Base-by-base conservation (phyloP, 2,797 vertebrate genomes). In the Sebastes hubbsi region DNA sequence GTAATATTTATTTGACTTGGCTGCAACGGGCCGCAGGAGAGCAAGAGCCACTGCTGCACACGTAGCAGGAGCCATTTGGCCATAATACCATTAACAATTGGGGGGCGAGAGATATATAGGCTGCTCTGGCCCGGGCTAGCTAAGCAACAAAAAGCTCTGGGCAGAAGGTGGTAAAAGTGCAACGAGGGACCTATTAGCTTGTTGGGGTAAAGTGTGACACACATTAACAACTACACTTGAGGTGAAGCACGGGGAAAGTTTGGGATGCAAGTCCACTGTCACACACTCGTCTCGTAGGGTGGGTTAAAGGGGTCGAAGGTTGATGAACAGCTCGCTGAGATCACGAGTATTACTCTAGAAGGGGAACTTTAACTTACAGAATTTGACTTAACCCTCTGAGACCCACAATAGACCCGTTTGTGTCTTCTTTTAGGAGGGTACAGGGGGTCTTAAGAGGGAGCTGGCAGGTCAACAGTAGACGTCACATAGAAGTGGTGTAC, bases 1-100 rank as follows among this genome's bases (percentile, higher is more conserved):
- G 85, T 80, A 86, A 84, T 90, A 87, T 93, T 82, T 81, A 92
- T 90, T 81, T 83, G 46, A 25, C 59, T 78, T 52, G 16, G 56
- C 18, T 80, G 63, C 68, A 72, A 76, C 54, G 77, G 82, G 77
- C 54, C 77, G 14, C 75, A 72, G 27, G 72, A 85, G 86, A 87
- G 77, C 64, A 61, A 58, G 70, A 81, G 70, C 60, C 52, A 77
- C 60, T 55, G 75, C 84, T 82, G 69, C 69, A 70, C 80, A 80
- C 63, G 49, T 13, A 69, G 36, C 36, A 38, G 75, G 80, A 77
- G 73, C 72, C 24, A 81, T 91, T 88, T 87, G 86, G 76, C 69
- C 67, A 81, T 80, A 78, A 88, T 49, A 77, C 16, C 67, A 54
- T 75, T 74, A 86, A 86, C 75, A 79, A 85, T 65, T 3, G 36